These are phyloP conservation scores for Phacellophora camtschatica DNA, from an alignment of 30 jellyfish, hydroid and myxozoan genomes.

Conservation along the genomic window DNA sequence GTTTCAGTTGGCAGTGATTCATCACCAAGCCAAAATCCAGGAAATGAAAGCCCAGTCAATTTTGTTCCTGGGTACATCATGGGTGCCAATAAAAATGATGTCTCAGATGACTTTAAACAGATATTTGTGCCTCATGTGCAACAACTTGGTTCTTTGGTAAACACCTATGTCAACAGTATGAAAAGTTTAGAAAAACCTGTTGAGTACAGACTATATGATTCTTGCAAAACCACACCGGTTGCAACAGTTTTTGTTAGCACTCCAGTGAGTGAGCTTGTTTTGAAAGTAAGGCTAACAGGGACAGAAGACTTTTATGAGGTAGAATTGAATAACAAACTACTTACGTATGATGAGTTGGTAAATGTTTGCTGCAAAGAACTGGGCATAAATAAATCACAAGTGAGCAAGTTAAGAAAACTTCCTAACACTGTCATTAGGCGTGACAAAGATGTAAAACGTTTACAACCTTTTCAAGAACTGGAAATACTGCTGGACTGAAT, in stretches of 20 bases:
- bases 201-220: constrained; percentile 40
- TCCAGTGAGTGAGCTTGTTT: constrained; percentile 60
- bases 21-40: background rate
- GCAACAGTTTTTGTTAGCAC: constrained; percentile 47
- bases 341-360: constrained; percentile 63
- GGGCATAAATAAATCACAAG: constrained; percentile 25
- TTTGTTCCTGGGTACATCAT: constrained; percentile 61
- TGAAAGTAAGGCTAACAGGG: constrained; percentile 64
- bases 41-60: constrained; percentile 56
- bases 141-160: constrained; percentile 61
- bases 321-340: constrained; percentile 52
- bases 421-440: constrained; percentile 82
- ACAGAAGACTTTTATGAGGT: constrained; percentile 79
- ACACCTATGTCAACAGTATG: constrained; percentile 36
- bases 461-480: constrained; percentile 75
- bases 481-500: no score
- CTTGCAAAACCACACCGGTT: constrained; percentile 66
- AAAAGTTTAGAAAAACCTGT: constrained; percentile 33
- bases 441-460: constrained; percentile 83
- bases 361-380: constrained; percentile 74
- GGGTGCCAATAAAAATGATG: constrained; percentile 14
- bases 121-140: constrained; percentile 64
- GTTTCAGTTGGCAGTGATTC: background rate
- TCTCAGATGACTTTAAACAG: constrained; percentile 25
- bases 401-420: constrained; percentile 68